phyloP scores from a whole-genome alignment of 2,113 vertebrate genomes.

The Malurus melanocephalus region DNA sequence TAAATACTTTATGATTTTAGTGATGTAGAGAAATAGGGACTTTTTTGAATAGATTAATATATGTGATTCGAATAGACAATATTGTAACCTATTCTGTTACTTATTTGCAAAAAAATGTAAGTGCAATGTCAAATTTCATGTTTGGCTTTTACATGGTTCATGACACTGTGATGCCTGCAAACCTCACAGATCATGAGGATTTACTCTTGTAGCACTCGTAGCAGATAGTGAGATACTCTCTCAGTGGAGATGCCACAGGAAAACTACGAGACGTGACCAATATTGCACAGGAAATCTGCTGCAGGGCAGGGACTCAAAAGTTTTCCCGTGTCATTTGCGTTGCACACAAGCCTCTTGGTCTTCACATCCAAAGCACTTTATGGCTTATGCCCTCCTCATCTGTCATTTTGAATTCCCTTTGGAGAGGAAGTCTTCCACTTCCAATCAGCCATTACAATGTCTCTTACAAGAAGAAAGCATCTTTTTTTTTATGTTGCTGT shows the following conservation, averaged over 20 bases:
- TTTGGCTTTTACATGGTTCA: rapidly evolving
- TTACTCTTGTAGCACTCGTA: not conserved
- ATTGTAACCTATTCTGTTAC: not conserved
- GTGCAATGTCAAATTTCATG: not conserved
- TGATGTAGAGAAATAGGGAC: not conserved
- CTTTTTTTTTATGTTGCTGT: conserved; percentile 30
- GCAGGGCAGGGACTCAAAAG: not conserved
- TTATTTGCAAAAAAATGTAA: not conserved
- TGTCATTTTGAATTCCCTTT: conserved; percentile 25
- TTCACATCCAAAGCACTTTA: not conserved
- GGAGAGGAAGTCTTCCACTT: conserved; percentile 27
- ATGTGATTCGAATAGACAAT: not conserved
- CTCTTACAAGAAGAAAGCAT: conserved; percentile 45
- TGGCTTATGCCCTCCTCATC: not conserved
- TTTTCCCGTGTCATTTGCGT: not conserved
- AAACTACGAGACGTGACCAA: not conserved
- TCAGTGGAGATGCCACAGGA: not conserved
- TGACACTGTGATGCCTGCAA: not conserved
- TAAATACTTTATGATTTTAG: not conserved
- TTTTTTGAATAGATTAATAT: not conserved
- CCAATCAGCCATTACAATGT: not conserved
- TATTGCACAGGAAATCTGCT: not conserved
- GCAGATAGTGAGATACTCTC: not conserved
- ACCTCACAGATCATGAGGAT: not conserved
- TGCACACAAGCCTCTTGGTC: conserved; percentile 1